Evolutionary conservation across 2,888 invertebrate species (phyloP), one percentile per base, ranked within the genome.

Genomic region (Calameuta filiformis): DNA sequence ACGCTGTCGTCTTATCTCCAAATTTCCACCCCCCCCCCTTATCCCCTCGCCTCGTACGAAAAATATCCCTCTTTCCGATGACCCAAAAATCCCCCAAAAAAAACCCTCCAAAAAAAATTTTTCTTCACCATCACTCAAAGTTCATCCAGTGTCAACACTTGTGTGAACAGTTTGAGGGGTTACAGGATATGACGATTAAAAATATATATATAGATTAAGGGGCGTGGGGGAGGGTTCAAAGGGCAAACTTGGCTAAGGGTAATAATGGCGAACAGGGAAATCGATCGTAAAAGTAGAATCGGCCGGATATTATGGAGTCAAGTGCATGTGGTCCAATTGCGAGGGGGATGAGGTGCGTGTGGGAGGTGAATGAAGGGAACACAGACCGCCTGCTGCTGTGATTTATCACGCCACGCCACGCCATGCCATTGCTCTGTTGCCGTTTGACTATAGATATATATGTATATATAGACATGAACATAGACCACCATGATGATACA

Each of bases 401-500:
- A 90, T 90, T 90, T 90, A 90, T 90, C 89, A 90, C 87, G 86
- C 85, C 85, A 83, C 81, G 85, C 85, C 83, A 83, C 84, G 81
- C 85, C 87, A 85, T 85, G 31, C 34, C 81, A 83, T 83, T 84
- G 81, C 83, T 56, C 56, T 56, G 56, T 23, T 56, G 56, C 56
- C 23, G 56, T 56, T 56, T 23, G 56, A 23, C 56, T 23, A 56
- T 56, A 56, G 56, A 23, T 23, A 56, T 23, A 23, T 56, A 56
- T 56, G 23, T 56, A 56, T 56, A 35, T 75, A 35, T 34, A 40
- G 30, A 33, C 75, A 37, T 4, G 12, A 30, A 87, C 88, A 85
- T 88, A 87, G 85, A 88, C 87, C 88, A 87, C 85, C 85, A 87
- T 87, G 88, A 89, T 89, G 90, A 89, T 90, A 88, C 90, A 89